A percentile compares a stretch with the other conserved stretches of the same genome.
Conservation (phyloP, 37 sponge, comb jelly and placozoan genomes). For the Diacarnus erythraeanus region DNA sequence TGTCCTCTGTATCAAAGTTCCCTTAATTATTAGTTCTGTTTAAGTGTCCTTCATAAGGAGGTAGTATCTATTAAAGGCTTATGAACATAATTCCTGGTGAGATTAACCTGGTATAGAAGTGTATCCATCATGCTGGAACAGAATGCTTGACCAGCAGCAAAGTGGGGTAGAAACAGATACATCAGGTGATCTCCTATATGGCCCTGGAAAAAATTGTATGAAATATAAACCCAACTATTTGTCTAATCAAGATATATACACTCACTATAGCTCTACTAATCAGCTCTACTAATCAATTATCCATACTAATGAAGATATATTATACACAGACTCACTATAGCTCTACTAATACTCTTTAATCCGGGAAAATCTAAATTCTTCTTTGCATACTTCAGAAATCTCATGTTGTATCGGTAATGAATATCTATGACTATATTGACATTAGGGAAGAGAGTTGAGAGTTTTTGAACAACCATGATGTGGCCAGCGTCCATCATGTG, state of each 20-base stretch:
- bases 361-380: not conserved
- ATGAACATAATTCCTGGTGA: no score
- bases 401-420: constrained; percentile 61
- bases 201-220: no score
- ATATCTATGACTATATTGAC: constrained; percentile 53
- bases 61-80: no score
- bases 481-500: constrained; percentile 66
- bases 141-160: constrained; percentile 67
- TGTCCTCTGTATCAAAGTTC: not conserved
- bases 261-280: not conserved
- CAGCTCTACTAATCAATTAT: no score
- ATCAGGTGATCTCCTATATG: constrained; percentile 42
- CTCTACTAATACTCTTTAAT: not conserved
- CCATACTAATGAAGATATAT: no score
- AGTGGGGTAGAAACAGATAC: constrained; percentile 74
- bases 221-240: not conserved
- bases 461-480: constrained; percentile 64
- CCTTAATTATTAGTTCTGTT: no score
- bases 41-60: no score
- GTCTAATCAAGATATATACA: no score
- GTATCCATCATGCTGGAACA: constrained; percentile 82
- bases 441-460: constrained; percentile 54
- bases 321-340: not conserved
- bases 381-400: constrained; percentile 41
- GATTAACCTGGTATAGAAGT: constrained; percentile 65